phyloP scores from a whole-genome alignment of 1,140 invertebrate genomes.

The Drosophila eugracilis region DNA sequence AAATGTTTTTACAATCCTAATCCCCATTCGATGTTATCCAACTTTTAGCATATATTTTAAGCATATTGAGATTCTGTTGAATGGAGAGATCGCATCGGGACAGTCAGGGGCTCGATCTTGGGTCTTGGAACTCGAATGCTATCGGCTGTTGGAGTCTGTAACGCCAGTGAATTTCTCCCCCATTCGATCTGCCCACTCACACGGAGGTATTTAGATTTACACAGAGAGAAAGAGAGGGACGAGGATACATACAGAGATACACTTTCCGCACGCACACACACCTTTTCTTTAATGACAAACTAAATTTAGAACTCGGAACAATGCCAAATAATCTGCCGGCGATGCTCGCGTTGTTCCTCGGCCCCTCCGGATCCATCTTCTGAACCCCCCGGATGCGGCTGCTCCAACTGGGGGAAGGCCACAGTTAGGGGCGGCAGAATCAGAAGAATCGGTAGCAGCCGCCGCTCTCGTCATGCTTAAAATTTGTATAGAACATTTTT shows the following conservation, averaged over 20 bases:
- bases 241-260: conserved; percentile 26
- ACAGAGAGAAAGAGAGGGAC: conserved; percentile 14
- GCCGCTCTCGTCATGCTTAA: conserved; percentile 51
- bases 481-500: conserved; percentile 51
- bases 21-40: conserved; percentile 13
- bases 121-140: conserved; percentile 13
- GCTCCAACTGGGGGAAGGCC: conserved; percentile 41
- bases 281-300: conserved; percentile 81
- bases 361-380: conserved; percentile 4
- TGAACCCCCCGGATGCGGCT: conserved; percentile 16
- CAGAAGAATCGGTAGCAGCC: conserved; percentile 14
- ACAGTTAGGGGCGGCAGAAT: conserved; percentile 31
- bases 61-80: conserved; percentile 27
- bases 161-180: conserved; percentile 41
- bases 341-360: conserved; percentile 52
- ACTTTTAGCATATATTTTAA: conserved; percentile 1
- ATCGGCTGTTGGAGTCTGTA: conserved; percentile 39
- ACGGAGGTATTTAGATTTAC: conserved; percentile 10
- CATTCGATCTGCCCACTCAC: conserved; percentile 38
- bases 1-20: neutral
- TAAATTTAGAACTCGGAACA: conserved; percentile 83
- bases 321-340: conserved; percentile 82
- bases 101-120: conserved; percentile 12
- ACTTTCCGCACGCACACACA: conserved; percentile 49
- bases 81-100: conserved; percentile 25